Conservation (phyloP, 2,797 vertebrate species). For the Eospalax fontanierii region DNA sequence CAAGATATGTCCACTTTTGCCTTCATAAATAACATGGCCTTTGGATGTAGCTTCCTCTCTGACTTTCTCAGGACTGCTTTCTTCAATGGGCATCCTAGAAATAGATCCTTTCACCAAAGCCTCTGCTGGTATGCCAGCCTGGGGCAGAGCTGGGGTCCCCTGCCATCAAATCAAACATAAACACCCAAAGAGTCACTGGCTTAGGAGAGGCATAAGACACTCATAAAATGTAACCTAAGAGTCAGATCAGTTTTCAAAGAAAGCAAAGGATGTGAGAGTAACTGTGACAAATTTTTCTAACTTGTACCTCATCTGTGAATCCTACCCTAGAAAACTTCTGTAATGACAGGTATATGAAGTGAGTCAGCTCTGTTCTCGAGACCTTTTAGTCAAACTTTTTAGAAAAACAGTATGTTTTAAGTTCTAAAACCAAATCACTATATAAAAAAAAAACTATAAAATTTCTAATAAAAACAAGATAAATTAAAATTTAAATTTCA, state of each 20-base stretch:
- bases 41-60: slow-evolving; percentile 95
- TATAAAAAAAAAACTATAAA: slow-evolving; percentile 30
- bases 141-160: slow-evolving; percentile 96
- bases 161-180: slow-evolving; percentile 85
- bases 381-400: background rate
- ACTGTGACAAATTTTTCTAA: slow-evolving; percentile 13
- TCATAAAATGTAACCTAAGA: slow-evolving; percentile 42
- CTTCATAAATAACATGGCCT: slow-evolving; percentile 98
- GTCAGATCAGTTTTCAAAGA: slow-evolving; percentile 11
- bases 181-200: background rate
- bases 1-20: slow-evolving; percentile 97
- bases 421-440: background rate
- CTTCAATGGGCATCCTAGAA: slow-evolving; percentile 95
- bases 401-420: background rate
- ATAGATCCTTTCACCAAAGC: slow-evolving; percentile 95
- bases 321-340: background rate
- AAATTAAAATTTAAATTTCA: slow-evolving; percentile 39
- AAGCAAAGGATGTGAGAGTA: background rate
- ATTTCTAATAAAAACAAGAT: slow-evolving; percentile 48
- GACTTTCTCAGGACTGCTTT: slow-evolving; percentile 94
- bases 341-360: background rate
- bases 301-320: background rate
- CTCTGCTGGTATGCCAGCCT: slow-evolving; percentile 95
- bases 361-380: slow-evolving; percentile 3
- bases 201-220: background rate